Evolutionary conservation across 2,113 vertebrate genomes (phyloP).

Genomic region (Misgurnus anguillicaudatus): DNA sequence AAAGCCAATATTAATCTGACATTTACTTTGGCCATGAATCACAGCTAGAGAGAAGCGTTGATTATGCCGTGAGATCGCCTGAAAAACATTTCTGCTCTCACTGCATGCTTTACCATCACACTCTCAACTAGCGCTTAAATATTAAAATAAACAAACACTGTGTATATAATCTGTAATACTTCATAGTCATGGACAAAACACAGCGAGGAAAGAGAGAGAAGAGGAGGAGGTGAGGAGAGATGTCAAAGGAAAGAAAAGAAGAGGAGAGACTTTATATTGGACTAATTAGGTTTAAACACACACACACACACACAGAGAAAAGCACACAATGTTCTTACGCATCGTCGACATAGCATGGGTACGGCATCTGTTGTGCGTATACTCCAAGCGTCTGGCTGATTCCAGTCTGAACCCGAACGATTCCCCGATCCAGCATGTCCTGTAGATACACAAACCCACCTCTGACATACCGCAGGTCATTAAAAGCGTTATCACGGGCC

Average conservation of each 20-base stretch:
- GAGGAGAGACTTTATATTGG: constrained; percentile 41
- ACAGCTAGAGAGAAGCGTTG: constrained; percentile 1
- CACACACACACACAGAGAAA: background rate
- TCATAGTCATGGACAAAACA: background rate
- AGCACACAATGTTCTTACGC: constrained; percentile 67
- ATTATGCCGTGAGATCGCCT: constrained; percentile 5
- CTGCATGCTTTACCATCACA: constrained; percentile 5
- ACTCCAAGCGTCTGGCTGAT: constrained; percentile 82
- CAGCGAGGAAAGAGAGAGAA: background rate
- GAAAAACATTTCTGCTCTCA: constrained; percentile 20
- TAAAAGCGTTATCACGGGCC: constrained; percentile 87
- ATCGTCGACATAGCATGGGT: constrained; percentile 92
- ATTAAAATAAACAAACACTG: background rate
- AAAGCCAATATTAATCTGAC: constrained; percentile 32
- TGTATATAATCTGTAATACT: background rate
- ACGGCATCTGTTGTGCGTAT: constrained; percentile 95
- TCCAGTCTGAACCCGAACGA: constrained; percentile 81
- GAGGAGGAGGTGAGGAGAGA: background rate
- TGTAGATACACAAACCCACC: constrained; percentile 94
- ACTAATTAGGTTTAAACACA: constrained; percentile 30
- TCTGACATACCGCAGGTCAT: constrained; percentile 92
- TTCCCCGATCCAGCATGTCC: constrained; percentile 90
- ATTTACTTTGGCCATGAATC: constrained; percentile 30
- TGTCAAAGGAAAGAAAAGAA: no score
- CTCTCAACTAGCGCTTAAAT: background rate